Base-by-base conservation (phyloP, 2,113 vertebrate species). In the Osmerus eperlanus region DNA sequence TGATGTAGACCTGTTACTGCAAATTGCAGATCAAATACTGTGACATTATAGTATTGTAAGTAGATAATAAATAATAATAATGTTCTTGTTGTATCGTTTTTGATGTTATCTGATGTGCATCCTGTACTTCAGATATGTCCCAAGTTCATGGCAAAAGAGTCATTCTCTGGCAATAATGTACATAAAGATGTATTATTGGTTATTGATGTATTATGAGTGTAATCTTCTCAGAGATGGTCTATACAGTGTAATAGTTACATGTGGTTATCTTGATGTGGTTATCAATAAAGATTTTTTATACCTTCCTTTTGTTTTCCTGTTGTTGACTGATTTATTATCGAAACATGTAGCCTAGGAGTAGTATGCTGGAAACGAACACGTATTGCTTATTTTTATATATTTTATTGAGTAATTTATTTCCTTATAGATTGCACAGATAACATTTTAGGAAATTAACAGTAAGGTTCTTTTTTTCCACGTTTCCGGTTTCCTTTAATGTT, bases 281-380 rank as follows among this genome's bases (percentile, higher is more conserved):
- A 79, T 85, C 77, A 85, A 86, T 89, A 89, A 89, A 89, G 70
- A 79, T 78, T 89, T 64, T 90, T 90, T 89, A 71, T 87, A 90
- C 83, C 63, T 78, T 21, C n/a, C 4, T 60, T 12, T 59, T 19
- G 32, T 36, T 36, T 47, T 47, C 41, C 41, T 47, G 9, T 47
- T 9, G 41, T 47, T 47, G 7, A 47, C 41, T 47, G 41, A 11
- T 1, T 11, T 47, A 47, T 47, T 47, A 12, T 47, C 7, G 5
- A 47, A 36, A 6, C 32, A 36, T 36, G 1, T 36, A 36, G 4
- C 32, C 32, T 36, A 28, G 25, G 25, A 6, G 32, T 36, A 6
- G 1, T 11, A 47, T 11, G 41, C 41, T 47, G 32, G 32, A 36
- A 36, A 36, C 32, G 32, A 47, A 47, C 41, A 47, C 41, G 41